Evolutionary conservation across 1,140 invertebrate genomes (phyloP), one percentile per base, ranked within the genome.

Genomic region (Ylistrum balloti): DNA sequence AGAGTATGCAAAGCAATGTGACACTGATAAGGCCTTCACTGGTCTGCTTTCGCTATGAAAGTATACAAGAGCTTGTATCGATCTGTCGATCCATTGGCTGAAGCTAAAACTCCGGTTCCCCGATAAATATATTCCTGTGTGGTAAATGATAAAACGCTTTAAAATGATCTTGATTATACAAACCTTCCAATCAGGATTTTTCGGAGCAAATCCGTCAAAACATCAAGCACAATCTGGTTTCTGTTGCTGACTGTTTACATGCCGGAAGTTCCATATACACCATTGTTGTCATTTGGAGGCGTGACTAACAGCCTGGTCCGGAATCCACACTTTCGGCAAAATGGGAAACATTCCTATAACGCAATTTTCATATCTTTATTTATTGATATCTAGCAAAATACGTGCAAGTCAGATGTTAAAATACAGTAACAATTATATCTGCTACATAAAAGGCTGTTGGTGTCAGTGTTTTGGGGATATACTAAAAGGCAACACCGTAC

Each of bases 251-350:
- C 9, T 45, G 41, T 74, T 74, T 74, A 74, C 56, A 74, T 74
- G 17, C 56, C 56, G 56, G 56, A 74, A 74, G 56, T 28, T 74
- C 56, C n/a, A 74, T 74, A 28, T 74, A 74, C 56, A 74, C 56
- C 56, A 74, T 74, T 74, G 56, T 74, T 74, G 56, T 74, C 56
- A 74, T 28, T 74, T 74, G 56, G n/a, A 74, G 56, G 56, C 56
- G 56, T 28, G 56, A 74, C 56, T 74, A 74, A 74, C n/a, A 28
- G 56, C 28, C 56, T 74, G 56, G n/a, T 74, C 56, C 56, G 56
- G 56, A 74, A 17, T 74, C 90, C 33, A 56, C 88, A 88, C 88
- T n/a, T n/a, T n/a, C n/a, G n/a, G n/a, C n/a, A n/a, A n/a, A n/a
- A n/a, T n/a, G n/a, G n/a, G n/a, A n/a, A n/a, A n/a, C n/a, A n/a